Base-by-base conservation (phyloP, 2,797 vertebrate genomes). In the Gadopsis bispinosus region DNA sequence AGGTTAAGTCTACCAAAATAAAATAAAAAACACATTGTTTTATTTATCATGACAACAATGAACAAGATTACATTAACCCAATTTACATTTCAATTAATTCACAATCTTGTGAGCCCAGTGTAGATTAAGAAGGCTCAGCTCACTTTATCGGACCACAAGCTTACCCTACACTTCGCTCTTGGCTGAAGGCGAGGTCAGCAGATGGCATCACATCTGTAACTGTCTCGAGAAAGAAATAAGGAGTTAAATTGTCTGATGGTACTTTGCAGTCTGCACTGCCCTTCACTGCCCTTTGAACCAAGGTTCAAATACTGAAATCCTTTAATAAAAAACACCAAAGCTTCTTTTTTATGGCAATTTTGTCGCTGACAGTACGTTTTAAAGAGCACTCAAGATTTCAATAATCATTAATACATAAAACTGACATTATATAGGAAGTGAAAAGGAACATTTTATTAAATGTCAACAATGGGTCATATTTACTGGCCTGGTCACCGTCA, bases 201-300 rank as follows among this genome's bases (percentile, higher is more conserved):
- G 51, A 51, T 45, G 37, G 50, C 45, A 64, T 53, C 26, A 67
- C 19, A 29, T 43, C n/a, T 41, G 22, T 59, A 26, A 69, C 7
- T 50, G 31, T 69, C 35, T 70, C 19, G n/a, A 22, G 26, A 66
- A 58, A 73, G 22, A 43, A 35, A 41, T n/a, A n/a, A 69, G 53
- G 22, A 70, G 16, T 17, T 14, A 2, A 37, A 22, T 37, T 13
- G 0, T 63, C 9, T 17, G 26, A 14, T n/a, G 22, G 10, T 3
- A 62, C 48, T 22, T 59, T 59, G 73, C 31, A 79, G 78, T 69
- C 62, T 71, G 29, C 75, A 82, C 68, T 73, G 76, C 83, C 82
- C 51, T 64, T 59, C 55, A n/a, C n/a, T n/a, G n/a, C n/a, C n/a
- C n/a, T n/a, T n/a, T n/a, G n/a, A n/a, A n/a, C 12, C 53, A 55